Evolutionary conservation across 2,797 vertebrate species (phyloP).

Genomic region (Gila robusta): DNA sequence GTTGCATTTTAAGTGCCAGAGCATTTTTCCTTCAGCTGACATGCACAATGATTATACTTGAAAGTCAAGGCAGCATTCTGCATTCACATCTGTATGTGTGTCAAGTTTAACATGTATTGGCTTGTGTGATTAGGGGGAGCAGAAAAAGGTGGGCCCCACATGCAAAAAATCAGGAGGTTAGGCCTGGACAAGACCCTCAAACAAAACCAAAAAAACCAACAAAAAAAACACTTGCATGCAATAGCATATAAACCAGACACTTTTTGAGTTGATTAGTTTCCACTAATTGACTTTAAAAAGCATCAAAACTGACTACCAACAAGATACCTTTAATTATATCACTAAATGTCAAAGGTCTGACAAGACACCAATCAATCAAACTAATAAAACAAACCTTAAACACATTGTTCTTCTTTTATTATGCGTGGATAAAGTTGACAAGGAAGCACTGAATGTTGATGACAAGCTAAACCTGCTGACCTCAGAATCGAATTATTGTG

Average conservation of each 20-base stretch:
- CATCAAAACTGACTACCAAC: background rate
- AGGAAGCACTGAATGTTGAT: conserved; percentile 6
- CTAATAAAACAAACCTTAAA: background rate
- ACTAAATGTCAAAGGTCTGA: background rate
- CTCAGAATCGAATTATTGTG: conserved; percentile 1
- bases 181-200: background rate
- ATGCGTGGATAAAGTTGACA: background rate
- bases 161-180: background rate
- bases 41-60: background rate
- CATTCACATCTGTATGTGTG: conserved; percentile 33
- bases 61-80: background rate
- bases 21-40: background rate
- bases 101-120: conserved; percentile 21
- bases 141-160: background rate
- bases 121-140: background rate
- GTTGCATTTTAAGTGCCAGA: background rate
- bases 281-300: background rate
- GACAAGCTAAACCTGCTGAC: conserved; percentile 14
- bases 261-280: background rate
- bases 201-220: background rate
- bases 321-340: background rate
- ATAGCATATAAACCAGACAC: background rate
- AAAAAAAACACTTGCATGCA: background rate
- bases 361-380: background rate
- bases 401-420: background rate